Conservation (phyloP, 2,113 vertebrate species). For the Mugil cephalus region DNA sequence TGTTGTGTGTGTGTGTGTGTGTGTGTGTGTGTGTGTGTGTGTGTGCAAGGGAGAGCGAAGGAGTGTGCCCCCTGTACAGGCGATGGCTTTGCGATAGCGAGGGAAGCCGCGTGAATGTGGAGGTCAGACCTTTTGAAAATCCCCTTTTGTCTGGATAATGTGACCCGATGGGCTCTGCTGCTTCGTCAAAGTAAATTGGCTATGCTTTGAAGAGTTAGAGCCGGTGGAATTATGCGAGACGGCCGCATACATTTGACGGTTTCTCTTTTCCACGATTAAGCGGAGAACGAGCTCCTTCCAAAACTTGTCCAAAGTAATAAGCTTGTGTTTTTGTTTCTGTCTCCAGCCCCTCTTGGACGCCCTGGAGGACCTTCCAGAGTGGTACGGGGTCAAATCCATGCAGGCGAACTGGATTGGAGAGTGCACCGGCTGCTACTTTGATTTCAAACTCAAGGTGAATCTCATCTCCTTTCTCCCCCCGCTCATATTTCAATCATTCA, state of each 20-base stretch:
- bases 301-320: slow-evolving; percentile 35
- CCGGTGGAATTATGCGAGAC: slow-evolving; percentile 43
- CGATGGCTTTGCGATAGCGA: slow-evolving; percentile 52
- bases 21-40: slow-evolving; percentile 17
- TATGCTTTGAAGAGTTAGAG: slow-evolving; percentile 44
- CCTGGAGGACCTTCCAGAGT: slow-evolving; percentile 91
- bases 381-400: slow-evolving; percentile 98
- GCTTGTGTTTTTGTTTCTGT: slow-evolving; percentile 26
- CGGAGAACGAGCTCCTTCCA: slow-evolving; percentile 26
- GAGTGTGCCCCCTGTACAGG: slow-evolving; percentile 7
- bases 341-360: slow-evolving; percentile 90
- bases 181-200: slow-evolving; percentile 69
- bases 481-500: slow-evolving; percentile 41
- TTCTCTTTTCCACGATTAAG: slow-evolving; percentile 16
- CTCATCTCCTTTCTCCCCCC: slow-evolving; percentile 12
- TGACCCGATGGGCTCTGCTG: slow-evolving; percentile 47
- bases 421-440: slow-evolving; percentile 91
- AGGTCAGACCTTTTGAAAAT: slow-evolving; percentile 69
- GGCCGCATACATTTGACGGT: slow-evolving; percentile 22
- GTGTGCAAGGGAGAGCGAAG: neutral
- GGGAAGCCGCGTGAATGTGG: slow-evolving; percentile 43
- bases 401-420: slow-evolving; percentile 98
- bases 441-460: slow-evolving; percentile 93
- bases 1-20: slow-evolving; percentile 6
- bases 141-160: slow-evolving; percentile 59